These are phyloP conservation scores for Troides aeacus DNA, from an alignment of 2,888 invertebrate genomes.

Conservation along the genomic window DNA sequence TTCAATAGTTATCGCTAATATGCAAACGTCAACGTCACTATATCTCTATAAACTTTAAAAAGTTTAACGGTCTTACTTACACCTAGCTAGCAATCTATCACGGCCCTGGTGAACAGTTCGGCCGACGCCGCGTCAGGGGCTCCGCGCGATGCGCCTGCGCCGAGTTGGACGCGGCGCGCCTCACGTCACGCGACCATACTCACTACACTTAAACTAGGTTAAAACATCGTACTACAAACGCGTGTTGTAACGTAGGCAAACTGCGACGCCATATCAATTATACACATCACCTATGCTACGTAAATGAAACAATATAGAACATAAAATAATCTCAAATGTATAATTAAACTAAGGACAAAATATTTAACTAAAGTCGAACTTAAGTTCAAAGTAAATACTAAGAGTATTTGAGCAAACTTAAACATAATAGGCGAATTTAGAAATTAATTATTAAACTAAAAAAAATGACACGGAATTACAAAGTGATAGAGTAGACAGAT, in stretches of 20 bases:
- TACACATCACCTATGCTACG: neutral
- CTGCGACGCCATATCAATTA: constrained; percentile 8
- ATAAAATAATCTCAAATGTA: constrained; percentile 4
- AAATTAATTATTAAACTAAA: neutral
- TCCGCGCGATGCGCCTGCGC: neutral
- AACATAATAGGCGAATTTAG: neutral
- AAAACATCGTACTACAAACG: constrained; percentile 2
- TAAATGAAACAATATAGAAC: neutral
- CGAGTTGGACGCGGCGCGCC: neutral
- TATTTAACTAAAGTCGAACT: neutral
- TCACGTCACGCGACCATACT: neutral
- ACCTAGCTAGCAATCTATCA: constrained; percentile 12
- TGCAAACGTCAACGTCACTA: constrained; percentile 9
- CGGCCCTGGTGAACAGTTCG: neutral
- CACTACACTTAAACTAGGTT: constrained; percentile 6
- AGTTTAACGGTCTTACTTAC: constrained; percentile 15
- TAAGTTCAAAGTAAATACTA: neutral
- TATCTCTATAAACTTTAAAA: constrained; percentile 25
- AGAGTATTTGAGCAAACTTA: constrained; percentile 8
- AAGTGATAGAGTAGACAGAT: neutral
- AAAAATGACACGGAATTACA: neutral
- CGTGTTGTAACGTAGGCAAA: constrained; percentile 12
- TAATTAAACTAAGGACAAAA: neutral
- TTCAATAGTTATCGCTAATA: neutral
- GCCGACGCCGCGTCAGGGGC: neutral